A percentile compares a stretch with the other conserved stretches of the same genome.
phyloP scores from a whole-genome alignment of 2,797 vertebrate species.

The Fundulus diaphanus region DNA sequence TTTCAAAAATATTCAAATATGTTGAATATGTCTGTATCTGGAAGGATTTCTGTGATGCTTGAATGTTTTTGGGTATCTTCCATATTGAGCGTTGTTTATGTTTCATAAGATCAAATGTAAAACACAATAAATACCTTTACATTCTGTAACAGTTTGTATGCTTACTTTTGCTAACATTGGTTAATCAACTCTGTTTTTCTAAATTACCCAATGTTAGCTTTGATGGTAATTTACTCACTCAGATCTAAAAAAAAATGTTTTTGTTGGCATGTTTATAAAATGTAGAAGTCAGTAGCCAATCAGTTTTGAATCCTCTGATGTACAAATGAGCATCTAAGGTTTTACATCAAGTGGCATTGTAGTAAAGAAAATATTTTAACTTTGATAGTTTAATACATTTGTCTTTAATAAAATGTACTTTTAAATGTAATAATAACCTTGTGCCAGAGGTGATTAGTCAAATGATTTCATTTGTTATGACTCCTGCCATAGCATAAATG shows the following conservation, averaged over 20 bases:
- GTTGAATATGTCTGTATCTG: neutral
- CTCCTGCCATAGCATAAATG: no score
- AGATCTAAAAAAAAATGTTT: neutral
- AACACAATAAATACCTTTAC: no score
- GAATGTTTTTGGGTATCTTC: neutral
- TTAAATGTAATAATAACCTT: neutral
- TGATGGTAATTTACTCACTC: neutral
- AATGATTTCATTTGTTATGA: neutral
- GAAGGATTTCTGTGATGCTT: neutral
- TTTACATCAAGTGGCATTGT: neutral
- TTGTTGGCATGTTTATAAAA: neutral
- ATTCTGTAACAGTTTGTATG: no score
- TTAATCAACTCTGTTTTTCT: neutral
- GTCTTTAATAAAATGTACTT: neutral
- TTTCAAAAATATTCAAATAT: neutral
- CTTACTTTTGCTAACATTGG: neutral
- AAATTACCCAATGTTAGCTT: neutral
- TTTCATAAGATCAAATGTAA: no score
- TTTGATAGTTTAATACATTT: neutral
- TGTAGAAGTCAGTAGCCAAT: neutral
- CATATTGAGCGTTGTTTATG: neutral
- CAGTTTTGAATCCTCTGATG: neutral
- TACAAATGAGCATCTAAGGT: neutral
- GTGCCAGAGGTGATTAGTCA: neutral
- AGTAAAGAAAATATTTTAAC: neutral